phyloP scores from a whole-genome alignment of 30 jellyfish, hydroid and myxozoan genomes.

The Cassiopea andromeda region DNA sequence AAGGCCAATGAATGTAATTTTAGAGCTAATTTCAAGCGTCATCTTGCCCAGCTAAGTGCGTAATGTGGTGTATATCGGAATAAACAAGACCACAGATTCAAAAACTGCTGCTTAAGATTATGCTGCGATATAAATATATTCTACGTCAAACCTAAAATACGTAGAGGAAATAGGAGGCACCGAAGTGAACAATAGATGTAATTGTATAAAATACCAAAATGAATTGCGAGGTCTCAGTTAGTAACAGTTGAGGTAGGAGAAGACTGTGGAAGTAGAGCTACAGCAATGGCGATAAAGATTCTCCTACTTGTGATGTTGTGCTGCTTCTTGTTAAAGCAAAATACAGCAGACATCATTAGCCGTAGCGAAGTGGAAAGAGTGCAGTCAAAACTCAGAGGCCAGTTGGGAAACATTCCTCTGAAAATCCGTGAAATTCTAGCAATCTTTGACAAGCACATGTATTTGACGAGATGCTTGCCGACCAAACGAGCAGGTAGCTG shows the following conservation, averaged over 20 bases:
- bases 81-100: too few relatives aligned
- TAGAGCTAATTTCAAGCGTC: too few relatives aligned
- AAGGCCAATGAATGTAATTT: too few relatives aligned
- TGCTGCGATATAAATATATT: too few relatives aligned
- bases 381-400: slow-evolving; percentile 2
- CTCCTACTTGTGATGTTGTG: neutral
- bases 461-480: slow-evolving; percentile 54
- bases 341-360: slow-evolving; percentile 10
- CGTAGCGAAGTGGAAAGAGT: slow-evolving; percentile 34
- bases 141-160: too few relatives aligned
- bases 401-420: slow-evolving; percentile 30
- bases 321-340: neutral
- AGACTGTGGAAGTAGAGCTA: neutral
- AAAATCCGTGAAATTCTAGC: slow-evolving; percentile 33
- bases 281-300: neutral
- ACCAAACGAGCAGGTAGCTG: slow-evolving; percentile 43
- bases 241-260: too few relatives aligned
- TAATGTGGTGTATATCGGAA: too few relatives aligned
- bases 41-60: too few relatives aligned
- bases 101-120: too few relatives aligned
- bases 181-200: neutral
- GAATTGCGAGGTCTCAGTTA: neutral
- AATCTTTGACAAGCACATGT: slow-evolving; percentile 42
- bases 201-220: neutral
- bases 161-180: neutral